phyloP scores from a whole-genome alignment of 2,113 vertebrate species.

The Nesoenas mayeri region DNA sequence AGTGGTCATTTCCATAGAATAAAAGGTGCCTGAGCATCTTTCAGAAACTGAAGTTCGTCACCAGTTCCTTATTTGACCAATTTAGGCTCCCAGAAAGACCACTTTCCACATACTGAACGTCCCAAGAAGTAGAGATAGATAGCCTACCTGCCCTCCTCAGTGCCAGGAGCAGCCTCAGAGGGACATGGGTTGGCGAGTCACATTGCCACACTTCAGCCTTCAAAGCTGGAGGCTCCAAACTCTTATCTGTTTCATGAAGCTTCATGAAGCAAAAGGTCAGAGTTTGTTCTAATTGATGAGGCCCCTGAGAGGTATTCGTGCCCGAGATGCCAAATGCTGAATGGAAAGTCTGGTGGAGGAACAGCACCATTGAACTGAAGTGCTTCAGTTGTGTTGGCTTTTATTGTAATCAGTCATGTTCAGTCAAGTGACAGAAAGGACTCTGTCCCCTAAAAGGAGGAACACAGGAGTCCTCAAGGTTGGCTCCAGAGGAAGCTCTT shows the following conservation, averaged over 20 bases:
- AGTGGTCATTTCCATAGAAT: not conserved
- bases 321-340: accelerated
- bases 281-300: not conserved
- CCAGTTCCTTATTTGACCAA: not conserved
- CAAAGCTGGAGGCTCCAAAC: not conserved
- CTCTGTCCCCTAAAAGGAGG: not conserved
- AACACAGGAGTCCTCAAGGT: not conserved
- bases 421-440: not conserved
- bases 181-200: not conserved
- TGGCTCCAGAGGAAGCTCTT: not conserved
- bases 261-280: not conserved
- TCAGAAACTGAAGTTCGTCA: not conserved
- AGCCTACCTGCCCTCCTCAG: not conserved
- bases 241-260: not conserved
- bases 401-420: not conserved
- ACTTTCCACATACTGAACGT: not conserved
- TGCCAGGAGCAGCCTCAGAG: not conserved
- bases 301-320: not conserved
- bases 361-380: not conserved
- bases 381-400: not conserved
- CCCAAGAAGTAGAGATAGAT: accelerated
- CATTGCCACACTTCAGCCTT: not conserved
- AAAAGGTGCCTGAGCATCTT: not conserved
- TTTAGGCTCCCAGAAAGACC: not conserved
- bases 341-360: not conserved